These are phyloP conservation scores for Aquatica leii DNA, from an alignment of 2,888 invertebrate species.

Conservation along the genomic window DNA sequence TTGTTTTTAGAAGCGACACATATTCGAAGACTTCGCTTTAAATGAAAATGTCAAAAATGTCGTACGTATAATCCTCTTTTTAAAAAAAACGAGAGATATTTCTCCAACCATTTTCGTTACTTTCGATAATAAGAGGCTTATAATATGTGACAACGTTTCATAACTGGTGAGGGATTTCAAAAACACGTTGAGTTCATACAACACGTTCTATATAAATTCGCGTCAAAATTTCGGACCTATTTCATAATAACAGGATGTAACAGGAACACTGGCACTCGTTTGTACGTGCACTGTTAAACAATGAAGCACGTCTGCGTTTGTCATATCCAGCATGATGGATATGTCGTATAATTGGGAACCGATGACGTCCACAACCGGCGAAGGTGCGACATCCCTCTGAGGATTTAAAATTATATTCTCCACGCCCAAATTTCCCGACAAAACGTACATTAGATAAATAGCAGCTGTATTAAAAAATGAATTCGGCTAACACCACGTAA, in stretches of 20 bases:
- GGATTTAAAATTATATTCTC: conserved; percentile 29
- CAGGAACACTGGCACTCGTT: conserved; percentile 37
- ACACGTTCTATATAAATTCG: conserved; percentile 34
- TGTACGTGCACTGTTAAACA: conserved; percentile 42
- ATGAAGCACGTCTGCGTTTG: conserved; percentile 46
- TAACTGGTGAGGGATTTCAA: conserved; percentile 12
- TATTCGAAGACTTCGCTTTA: conserved; percentile 14
- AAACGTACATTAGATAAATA: too few relatives aligned
- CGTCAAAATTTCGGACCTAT: conserved; percentile 36
- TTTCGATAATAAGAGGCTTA: conserved; percentile 11
- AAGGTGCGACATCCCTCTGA: conserved; percentile 28
- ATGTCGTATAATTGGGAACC: conserved; percentile 46
- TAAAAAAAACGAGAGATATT: conserved; percentile 2
- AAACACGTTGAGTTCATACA: conserved; percentile 29
- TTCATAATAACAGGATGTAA: conserved; percentile 38
- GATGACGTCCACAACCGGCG: conserved; percentile 37
- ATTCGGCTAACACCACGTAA: too few relatives aligned
- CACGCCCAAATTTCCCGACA: conserved; percentile 16
- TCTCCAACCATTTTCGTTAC: conserved; percentile 13
- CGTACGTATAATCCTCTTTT: not conserved
- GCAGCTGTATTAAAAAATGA: too few relatives aligned
- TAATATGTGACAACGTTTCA: conserved; percentile 21
- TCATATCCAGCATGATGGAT: conserved; percentile 47
- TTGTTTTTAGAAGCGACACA: not conserved
- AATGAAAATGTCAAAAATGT: not conserved